Conservation (phyloP, 2,113 vertebrate species). For the Rhinichthys klamathensis region DNA sequence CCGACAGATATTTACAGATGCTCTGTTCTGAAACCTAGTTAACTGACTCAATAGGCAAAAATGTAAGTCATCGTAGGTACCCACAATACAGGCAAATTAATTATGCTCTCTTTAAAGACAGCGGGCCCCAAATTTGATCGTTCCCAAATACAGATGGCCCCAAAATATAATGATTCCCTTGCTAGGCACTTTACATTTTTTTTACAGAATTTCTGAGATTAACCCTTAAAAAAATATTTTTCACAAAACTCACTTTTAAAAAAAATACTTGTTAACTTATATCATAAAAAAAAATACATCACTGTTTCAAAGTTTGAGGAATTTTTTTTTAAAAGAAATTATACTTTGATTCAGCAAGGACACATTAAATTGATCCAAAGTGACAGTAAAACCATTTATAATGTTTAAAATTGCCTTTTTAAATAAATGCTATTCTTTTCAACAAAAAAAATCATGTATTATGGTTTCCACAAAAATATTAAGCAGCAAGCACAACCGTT, state of each 20-base stretch:
- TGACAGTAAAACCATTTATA: neutral
- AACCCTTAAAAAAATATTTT: no score
- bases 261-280: neutral
- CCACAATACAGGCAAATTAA: neutral
- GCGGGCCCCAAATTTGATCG: neutral
- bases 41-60: neutral
- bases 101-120: neutral
- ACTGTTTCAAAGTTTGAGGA: neutral
- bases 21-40: no score
- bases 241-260: no score
- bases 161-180: neutral
- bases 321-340: no score
- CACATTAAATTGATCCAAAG: neutral
- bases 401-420: neutral
- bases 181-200: neutral
- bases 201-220: neutral
- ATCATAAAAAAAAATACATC: neutral
- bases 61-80: neutral
- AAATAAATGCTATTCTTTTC: neutral
- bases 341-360: neutral
- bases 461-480: no score
- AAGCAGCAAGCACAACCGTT: no score
- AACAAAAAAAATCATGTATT: no score
- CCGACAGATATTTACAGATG: constrained; percentile 38
- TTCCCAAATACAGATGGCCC: neutral